Conservation (phyloP, 2,797 vertebrate species). For the Kryptopterus vitreolus region DNA sequence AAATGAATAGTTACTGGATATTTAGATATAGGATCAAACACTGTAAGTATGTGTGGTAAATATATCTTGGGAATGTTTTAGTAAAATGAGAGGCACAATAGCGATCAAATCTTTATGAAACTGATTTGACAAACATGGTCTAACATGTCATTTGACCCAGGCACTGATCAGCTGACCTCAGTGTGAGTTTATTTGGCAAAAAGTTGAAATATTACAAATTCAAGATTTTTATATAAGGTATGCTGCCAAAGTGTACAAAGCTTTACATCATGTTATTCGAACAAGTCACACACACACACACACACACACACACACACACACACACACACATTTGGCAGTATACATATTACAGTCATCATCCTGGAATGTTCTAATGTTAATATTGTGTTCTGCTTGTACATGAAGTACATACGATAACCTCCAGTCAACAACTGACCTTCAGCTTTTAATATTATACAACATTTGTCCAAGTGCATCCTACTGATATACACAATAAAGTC, state of each 20-base stretch:
- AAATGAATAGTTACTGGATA: neutral
- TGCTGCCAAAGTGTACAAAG: neutral
- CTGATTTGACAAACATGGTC: neutral
- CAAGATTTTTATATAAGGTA: neutral
- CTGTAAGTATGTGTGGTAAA: neutral
- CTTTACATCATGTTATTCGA: neutral
- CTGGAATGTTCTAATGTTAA: neutral
- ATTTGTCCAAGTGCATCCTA: neutral
- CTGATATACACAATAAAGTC: neutral
- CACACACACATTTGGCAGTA: slow-evolving; percentile 5
- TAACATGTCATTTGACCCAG: neutral
- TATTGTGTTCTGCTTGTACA: neutral
- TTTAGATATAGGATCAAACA: neutral
- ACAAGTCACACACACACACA: slow-evolving; percentile 11
- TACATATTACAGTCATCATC: neutral
- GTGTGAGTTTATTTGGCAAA: neutral
- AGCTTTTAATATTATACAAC: neutral
- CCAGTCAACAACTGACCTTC: neutral
- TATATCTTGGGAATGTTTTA: neutral
- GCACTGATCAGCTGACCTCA: neutral
- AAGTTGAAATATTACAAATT: neutral
- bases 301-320: too few relatives aligned
- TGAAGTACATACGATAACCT: neutral
- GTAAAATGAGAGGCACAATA: neutral
- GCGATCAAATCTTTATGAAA: neutral